A percentile compares a stretch with the other conserved stretches of the same genome.
These are phyloP conservation scores for Oplegnathus fasciatus DNA, from an alignment of 2,113 vertebrate species.

Conservation along the genomic window DNA sequence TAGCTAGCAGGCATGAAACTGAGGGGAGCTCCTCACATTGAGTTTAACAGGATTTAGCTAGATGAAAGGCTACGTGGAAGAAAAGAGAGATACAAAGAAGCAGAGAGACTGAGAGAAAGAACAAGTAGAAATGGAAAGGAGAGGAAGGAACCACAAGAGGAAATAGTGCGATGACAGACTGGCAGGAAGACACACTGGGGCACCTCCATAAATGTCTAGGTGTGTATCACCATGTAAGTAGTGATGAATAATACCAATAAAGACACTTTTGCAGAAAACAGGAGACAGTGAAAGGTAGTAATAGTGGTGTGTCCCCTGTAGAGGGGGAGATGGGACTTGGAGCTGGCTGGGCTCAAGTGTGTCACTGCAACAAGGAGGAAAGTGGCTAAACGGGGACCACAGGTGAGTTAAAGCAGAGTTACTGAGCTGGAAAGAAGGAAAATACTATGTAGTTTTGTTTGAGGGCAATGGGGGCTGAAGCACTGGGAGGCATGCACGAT, in stretches of 20 bases:
- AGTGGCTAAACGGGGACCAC: slow-evolving; percentile 54
- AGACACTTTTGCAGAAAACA: slow-evolving; percentile 7
- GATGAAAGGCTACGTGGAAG: slow-evolving; percentile 71
- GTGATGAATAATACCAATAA: slow-evolving; percentile 26
- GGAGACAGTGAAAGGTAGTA: slow-evolving; percentile 6
- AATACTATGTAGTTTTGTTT: slow-evolving; percentile 53
- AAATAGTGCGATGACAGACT: slow-evolving; percentile 25
- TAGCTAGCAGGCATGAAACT: slow-evolving; percentile 64
- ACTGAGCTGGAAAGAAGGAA: slow-evolving; percentile 67
- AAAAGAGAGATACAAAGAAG: slow-evolving; percentile 46
- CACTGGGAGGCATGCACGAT: slow-evolving; percentile 23
- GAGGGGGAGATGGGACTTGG: slow-evolving; percentile 35
- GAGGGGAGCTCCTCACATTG: slow-evolving; percentile 63
- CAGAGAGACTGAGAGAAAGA: slow-evolving; percentile 7
- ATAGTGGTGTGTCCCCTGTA: slow-evolving; percentile 11
- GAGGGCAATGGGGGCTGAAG: slow-evolving; percentile 38
- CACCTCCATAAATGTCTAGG: slow-evolving; percentile 1
- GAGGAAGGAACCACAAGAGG: not conserved
- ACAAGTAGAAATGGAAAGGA: not conserved
- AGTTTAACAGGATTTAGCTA: slow-evolving; percentile 75
- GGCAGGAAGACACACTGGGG: slow-evolving; percentile 13
- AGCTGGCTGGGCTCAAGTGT: slow-evolving; percentile 27
- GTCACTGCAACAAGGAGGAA: slow-evolving; percentile 38
- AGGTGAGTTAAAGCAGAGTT: slow-evolving; percentile 65
- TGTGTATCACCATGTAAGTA: slow-evolving; percentile 2